Base-by-base conservation (phyloP, 2,797 vertebrate genomes). In the Potorous gilbertii region DNA sequence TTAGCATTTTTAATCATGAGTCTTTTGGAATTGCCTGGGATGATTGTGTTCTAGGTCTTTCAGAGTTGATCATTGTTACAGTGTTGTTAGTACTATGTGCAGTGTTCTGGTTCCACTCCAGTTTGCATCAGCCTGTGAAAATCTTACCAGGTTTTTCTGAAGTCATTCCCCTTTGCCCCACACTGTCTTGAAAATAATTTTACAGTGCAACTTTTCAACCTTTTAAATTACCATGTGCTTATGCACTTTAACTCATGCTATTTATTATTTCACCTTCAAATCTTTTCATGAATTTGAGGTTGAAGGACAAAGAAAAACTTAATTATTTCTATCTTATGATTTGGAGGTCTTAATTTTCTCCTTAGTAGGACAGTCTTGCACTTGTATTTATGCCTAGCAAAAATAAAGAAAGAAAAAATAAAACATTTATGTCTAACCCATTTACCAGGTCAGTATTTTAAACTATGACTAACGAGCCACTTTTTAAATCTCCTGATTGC, bases 371-470 rank as follows among this genome's bases (percentile, higher is more conserved):
- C 10, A 90, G 3, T 93, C 21, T 16, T 97, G 21, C 2, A 81
- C 74, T 90, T 54, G 92, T 21, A 89, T 93, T 92, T 96, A 87
- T 55, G 29, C 21, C 40, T 54, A 66, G 95, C 46, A 91, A 66
- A 52, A 8, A 6, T 52, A 52, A 52, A 52, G 52, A 52, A 52
- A 52, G 52, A 52, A 27, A 91, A 81, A 92, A 91, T 89, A 92
- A 31, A 56, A 40, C 5, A 81, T 40, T 24, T 91, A 90, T 56
- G 59, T 9, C 13, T 74, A 55, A 93, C 40, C 31, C 59, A 31
- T 95, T 91, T 31, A 59, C 31, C 8, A 4, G 94, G 21, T 9
- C 54, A 66, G 9, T 29, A 93, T 54, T 55, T 94, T 94, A 54
- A 96, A 90, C 89, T 92, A 4, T 89, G n/a, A 74, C 8, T 24